phyloP scores from a whole-genome alignment of 2,888 invertebrate species.

The Deladenus siricidicola region DNA sequence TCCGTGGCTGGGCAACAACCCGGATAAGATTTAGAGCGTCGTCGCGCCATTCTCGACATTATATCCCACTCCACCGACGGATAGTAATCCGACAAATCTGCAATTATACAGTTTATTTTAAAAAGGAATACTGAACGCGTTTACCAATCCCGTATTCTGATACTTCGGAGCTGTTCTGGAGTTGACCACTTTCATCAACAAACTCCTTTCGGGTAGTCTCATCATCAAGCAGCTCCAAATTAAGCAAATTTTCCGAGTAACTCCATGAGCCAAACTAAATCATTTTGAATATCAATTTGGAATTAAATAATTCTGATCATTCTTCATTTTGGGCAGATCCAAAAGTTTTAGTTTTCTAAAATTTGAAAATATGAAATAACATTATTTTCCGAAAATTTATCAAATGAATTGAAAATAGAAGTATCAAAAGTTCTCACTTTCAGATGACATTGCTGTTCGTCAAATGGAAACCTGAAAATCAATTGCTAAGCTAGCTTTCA shows the following conservation, averaged over 20 bases:
- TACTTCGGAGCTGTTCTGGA: background rate
- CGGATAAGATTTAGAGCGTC: conserved; percentile 1
- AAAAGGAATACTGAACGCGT: background rate
- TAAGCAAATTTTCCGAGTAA: conserved; percentile 29
- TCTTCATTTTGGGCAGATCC: no score
- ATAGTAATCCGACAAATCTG: conserved; percentile 80
- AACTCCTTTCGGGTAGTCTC: background rate
- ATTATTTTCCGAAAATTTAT: no score
- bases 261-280: conserved; percentile 38
- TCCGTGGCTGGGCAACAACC: conserved; percentile 2
- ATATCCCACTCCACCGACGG: conserved; percentile 98
- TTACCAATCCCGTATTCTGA: conserved; percentile 4
- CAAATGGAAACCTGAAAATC: conserved; percentile 42
- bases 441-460: conserved; percentile 39
- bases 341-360: no score
- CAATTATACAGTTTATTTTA: background rate
- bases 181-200: background rate
- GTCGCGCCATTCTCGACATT: conserved; percentile 58
- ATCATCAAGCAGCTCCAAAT: background rate
- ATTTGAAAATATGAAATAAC: no score
- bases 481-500: no score
- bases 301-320: background rate
- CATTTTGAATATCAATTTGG: background rate
- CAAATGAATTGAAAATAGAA: no score
- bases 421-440: conserved; percentile 5